Evolutionary conservation across 1,140 invertebrate species (phyloP).

Genomic region (Hycleus cichorii): DNA sequence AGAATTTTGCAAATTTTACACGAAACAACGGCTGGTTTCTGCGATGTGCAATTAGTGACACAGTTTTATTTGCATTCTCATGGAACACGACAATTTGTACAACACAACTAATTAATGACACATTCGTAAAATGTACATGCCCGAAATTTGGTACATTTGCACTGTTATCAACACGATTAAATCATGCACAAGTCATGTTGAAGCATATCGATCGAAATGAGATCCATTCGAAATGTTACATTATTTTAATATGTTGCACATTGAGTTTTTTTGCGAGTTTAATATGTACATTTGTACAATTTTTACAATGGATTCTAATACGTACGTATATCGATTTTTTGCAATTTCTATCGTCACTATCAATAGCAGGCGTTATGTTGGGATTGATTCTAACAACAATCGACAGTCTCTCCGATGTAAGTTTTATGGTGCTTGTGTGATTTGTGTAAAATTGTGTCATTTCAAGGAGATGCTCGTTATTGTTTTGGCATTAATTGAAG

Average conservation of each 20-base stretch:
- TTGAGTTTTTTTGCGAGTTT: constrained; percentile 20
- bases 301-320: constrained; percentile 18
- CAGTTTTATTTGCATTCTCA: constrained; percentile 32
- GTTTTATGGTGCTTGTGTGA: constrained; percentile 1
- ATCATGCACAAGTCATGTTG: constrained; percentile 6
- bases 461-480: constrained; percentile 26
- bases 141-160: constrained; percentile 51
- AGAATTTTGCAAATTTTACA: not conserved
- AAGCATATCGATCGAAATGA: constrained; percentile 9
- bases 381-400: constrained; percentile 22
- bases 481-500: constrained; percentile 43
- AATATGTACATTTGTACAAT: constrained; percentile 16
- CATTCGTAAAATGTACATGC: constrained; percentile 50
- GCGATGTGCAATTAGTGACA: constrained; percentile 45
- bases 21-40: constrained; percentile 42
- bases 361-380: constrained; percentile 19
- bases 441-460: not conserved
- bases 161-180: constrained; percentile 45
- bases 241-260: constrained; percentile 20
- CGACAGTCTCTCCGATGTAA: constrained; percentile 22
- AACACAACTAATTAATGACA: constrained; percentile 43
- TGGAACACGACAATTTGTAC: constrained; percentile 50
- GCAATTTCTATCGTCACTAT: constrained; percentile 28
- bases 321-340: constrained; percentile 19
- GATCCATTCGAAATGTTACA: constrained; percentile 18